phyloP scores from a whole-genome alignment of 1,140 invertebrate species.

The Augochlora pura region DNA sequence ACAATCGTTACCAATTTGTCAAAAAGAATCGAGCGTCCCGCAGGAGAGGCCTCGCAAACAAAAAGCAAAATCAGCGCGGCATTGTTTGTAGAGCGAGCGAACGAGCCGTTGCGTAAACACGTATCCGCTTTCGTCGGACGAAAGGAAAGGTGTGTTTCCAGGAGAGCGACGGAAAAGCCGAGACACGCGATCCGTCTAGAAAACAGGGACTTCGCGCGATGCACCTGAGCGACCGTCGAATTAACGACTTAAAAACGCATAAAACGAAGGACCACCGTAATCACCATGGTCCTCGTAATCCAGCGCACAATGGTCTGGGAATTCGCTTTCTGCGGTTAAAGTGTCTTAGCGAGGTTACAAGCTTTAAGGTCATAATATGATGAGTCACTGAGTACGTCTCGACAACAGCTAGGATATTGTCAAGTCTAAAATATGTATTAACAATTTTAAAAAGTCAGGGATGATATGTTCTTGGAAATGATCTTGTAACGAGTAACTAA shows the following conservation, averaged over 20 bases:
- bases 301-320: too few relatives aligned
- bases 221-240: neutral
- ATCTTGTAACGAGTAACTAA: too few relatives aligned
- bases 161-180: constrained; percentile 15
- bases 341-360: too few relatives aligned
- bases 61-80: constrained; percentile 1
- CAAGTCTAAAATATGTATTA: too few relatives aligned
- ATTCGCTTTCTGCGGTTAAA: too few relatives aligned
- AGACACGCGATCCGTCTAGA: constrained; percentile 1
- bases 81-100: constrained; percentile 19
- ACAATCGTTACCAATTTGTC: too few relatives aligned
- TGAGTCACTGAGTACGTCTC: too few relatives aligned
- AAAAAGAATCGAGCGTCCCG: neutral
- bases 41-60: neutral
- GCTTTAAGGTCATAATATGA: too few relatives aligned
- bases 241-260: neutral
- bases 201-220: neutral
- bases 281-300: neutral
- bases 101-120: constrained; percentile 21
- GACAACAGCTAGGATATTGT: too few relatives aligned
- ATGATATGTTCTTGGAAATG: too few relatives aligned
- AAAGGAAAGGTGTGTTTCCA: constrained; percentile 17
- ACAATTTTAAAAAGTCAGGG: too few relatives aligned
- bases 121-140: constrained; percentile 25
- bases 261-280: neutral